phyloP scores from a whole-genome alignment of 2,797 vertebrate species.

The Lutjanus campechanus region DNA sequence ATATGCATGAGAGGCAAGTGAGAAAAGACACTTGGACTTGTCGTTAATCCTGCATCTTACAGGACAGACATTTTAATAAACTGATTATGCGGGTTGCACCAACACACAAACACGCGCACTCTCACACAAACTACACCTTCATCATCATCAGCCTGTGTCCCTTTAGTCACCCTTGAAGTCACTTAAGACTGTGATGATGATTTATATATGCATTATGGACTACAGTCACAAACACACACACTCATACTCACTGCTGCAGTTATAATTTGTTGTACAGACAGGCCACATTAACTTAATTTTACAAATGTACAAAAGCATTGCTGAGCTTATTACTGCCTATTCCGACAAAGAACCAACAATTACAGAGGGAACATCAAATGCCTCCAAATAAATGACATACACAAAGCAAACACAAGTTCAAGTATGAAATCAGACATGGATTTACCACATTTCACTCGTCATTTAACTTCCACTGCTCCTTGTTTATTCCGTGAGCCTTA shows the following conservation, averaged over 20 bases:
- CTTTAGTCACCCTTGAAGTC: slow-evolving; percentile 20
- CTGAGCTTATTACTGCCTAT: slow-evolving; percentile 10
- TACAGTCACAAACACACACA: slow-evolving; percentile 17
- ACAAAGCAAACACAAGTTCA: neutral
- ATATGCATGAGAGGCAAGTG: slow-evolving; percentile 44
- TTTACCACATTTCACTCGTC: neutral
- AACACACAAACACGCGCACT: neutral
- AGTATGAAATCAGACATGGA: neutral
- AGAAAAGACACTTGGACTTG: slow-evolving; percentile 50
- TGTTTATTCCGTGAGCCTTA: neutral
- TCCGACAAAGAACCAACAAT: neutral
- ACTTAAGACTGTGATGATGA: slow-evolving; percentile 39
- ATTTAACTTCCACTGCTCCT: neutral
- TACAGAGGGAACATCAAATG: neutral
- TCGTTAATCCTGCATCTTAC: slow-evolving; percentile 48
- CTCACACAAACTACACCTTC: neutral
- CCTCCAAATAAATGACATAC: neutral
- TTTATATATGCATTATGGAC: slow-evolving; percentile 21
- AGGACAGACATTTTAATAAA: slow-evolving; percentile 61
- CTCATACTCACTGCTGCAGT: slow-evolving; percentile 24
- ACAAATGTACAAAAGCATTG: slow-evolving; percentile 15
- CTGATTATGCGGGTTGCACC: slow-evolving; percentile 40
- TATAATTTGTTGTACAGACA: slow-evolving; percentile 35
- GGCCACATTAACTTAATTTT: slow-evolving; percentile 21
- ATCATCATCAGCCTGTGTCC: slow-evolving; percentile 3